Evolutionary conservation across 2,113 vertebrate species (phyloP), one percentile per base, ranked within the genome.

Genomic region (Pyrgilauda ruficollis): DNA sequence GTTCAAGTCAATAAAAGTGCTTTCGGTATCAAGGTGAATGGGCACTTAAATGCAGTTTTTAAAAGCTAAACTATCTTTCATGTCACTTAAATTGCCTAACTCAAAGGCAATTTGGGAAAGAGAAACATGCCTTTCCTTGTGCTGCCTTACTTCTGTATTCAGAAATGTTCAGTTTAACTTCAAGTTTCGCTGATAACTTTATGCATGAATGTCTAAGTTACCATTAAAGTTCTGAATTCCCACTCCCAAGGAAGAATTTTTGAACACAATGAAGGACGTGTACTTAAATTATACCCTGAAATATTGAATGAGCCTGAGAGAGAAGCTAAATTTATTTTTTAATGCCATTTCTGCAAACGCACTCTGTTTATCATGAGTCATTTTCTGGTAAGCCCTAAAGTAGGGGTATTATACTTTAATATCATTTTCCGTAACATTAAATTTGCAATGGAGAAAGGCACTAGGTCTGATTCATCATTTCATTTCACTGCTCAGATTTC

Each of bases 361-460:
- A 64, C 64, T 96, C 84, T 96, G 94, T 97, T 97, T 97, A 96
- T 96, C 94, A 90, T 93, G 92, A 96, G 91, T 96, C 84, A 96
- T 96, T 97, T 96, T 95, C 90, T 94, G 92, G 87, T 94, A 96
- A 96, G 92, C 85, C 85, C 83, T 95, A 41, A 88, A 97, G 90
- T 93, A 93, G 82, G 88, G 79, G 87, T 96, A 96, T 96, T 95
- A 96, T 92, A 81, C 61, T 94, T 96, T 93, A 96, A 96, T 96
- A 94, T 92, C 39, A 94, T 97, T 96, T 97, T 96, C 94, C 43
- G 2, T 96, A 96, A 95, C 94, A 96, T 95, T 96, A 95, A 90
- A 93, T 96, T 96, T 96, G 85, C 92, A 89, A 81, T 96, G 92
- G 93, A 86, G 90, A 94, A 72, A 92, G 74, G 85, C 68, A 52